Conservation (phyloP, 1,140 invertebrate species). For the Eciton burchellii region DNA sequence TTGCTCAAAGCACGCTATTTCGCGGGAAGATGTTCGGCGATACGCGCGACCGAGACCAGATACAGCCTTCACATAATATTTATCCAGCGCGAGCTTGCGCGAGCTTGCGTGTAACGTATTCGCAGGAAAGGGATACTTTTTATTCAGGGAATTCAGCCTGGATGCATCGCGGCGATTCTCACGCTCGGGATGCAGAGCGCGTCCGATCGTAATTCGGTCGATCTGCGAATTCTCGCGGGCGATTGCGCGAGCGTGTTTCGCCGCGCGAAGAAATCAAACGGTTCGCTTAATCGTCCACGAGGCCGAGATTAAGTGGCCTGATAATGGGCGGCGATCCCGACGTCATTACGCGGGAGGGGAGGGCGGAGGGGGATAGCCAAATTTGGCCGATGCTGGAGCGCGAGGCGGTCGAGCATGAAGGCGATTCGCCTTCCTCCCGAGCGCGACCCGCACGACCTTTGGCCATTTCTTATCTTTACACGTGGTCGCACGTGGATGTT, state of each 20-base stretch:
- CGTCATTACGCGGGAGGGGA: slow-evolving; percentile 30
- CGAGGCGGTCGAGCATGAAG: background rate
- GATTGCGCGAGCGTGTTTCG: slow-evolving; percentile 36
- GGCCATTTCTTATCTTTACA: slow-evolving; percentile 69
- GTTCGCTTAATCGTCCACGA: slow-evolving; percentile 49
- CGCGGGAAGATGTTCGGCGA: too few relatives aligned
- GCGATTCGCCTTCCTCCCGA: slow-evolving; percentile 1
- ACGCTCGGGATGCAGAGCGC: too few relatives aligned
- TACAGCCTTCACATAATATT: too few relatives aligned
- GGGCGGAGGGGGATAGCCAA: slow-evolving; percentile 23
- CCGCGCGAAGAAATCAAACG: slow-evolving; percentile 39
- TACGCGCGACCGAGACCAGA: too few relatives aligned
- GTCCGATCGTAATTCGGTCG: slow-evolving; percentile 41
- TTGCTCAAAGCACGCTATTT: too few relatives aligned
- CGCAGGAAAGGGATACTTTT: background rate
- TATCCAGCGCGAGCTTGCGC: background rate
- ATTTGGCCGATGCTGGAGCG: slow-evolving; percentile 50
- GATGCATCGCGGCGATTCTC: slow-evolving; percentile 20
- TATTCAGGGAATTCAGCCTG: slow-evolving; percentile 25
- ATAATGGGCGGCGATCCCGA: slow-evolving; percentile 39
- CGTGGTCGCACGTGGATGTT: slow-evolving; percentile 63
- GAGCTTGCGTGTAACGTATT: background rate
- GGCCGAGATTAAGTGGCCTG: slow-evolving; percentile 42
- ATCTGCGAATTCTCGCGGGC: slow-evolving; percentile 45
- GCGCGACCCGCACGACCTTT: slow-evolving; percentile 61